Base-by-base conservation (phyloP, 1,140 invertebrate species). In the Conus ventricosus region DNA sequence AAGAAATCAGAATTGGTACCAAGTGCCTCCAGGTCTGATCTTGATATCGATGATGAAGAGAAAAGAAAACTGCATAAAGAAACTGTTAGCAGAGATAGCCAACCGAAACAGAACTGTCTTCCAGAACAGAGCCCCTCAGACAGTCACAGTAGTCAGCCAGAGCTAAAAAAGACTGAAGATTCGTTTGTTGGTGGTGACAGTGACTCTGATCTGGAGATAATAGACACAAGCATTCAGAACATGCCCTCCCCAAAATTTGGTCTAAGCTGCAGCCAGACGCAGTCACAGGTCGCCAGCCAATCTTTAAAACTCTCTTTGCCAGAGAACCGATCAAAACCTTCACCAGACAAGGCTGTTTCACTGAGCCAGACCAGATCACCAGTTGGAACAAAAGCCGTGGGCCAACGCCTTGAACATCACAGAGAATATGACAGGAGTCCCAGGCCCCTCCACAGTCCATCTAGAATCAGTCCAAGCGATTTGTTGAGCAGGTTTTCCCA, bases 121-220 rank as follows among this genome's bases (percentile, higher is more conserved):
- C 17, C 11, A 71, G 20, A n/a, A 71, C 15, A 23, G 67, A 6
- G 11, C 67, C 20, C 67, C 23, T 71, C 67, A 71, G 6, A 71
- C 6, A 71, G 20, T 20, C 6, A 7, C 6, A 20, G 4, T 71
- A 11, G 11, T 23, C 67, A 23, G 6, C 67, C 67, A 10, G 67
- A 71, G 11, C 23, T 20, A 20, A 13, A 71, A 23, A 71, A 23
- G 20, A 20, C 67, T 54, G 39, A 25, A 11, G 80, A 54, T 81
- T 23, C 39, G 1, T 54, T 5, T 54, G 51, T 23, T 8, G 71
- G 75, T 55, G 53, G 4, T 17, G n/a, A 76, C 53, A 87, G 71
- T 27, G 67, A 87, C 20, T 87, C 85, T 76, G 85, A 87, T 27
- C 67, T 87, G 15, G 85, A 87, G 39, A 87, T 87, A n/a, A 53